These are phyloP conservation scores for Drosophila lacicola DNA, from an alignment of 2,888 invertebrate genomes.

Conservation along the genomic window DNA sequence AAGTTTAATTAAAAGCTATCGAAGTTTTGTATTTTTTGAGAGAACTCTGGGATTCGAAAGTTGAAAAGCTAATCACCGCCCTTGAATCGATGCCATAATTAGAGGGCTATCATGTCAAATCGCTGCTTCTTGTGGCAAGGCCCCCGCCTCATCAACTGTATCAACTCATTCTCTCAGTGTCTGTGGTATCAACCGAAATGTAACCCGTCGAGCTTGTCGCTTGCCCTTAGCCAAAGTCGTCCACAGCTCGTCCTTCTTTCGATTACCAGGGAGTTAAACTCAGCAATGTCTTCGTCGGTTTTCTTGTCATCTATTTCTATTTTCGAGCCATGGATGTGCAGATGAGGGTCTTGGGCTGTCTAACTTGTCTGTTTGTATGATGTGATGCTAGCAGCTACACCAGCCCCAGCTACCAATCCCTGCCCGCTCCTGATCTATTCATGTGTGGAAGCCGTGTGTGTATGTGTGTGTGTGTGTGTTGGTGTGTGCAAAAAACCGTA, in stretches of 20 bases:
- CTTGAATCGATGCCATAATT: conserved; percentile 4
- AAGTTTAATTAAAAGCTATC: background rate
- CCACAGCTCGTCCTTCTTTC: conserved; percentile 17
- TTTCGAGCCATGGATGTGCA: conserved; percentile 76
- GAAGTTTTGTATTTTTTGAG: background rate
- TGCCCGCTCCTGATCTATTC: conserved; percentile 45
- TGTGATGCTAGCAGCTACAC: conserved; percentile 54
- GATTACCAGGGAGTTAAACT: conserved; percentile 32
- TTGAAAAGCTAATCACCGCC: conserved; percentile 1
- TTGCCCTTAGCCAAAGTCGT: conserved; percentile 78
- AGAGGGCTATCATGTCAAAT: conserved; percentile 17
- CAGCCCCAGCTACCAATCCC: conserved; percentile 1
- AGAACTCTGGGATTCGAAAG: background rate
- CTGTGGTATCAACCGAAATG: conserved; percentile 39
- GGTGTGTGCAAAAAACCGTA: conserved; percentile 76
- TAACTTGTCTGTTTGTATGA: conserved; percentile 80
- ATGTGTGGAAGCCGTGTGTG: conserved; percentile 67
- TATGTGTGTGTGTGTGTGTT: conserved; percentile 39
- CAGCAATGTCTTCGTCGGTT: conserved; percentile 72
- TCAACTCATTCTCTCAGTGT: conserved; percentile 46
- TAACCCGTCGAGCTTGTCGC: conserved; percentile 71
- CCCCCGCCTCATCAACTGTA: background rate
- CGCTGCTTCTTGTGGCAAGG: background rate
- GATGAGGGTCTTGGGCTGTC: conserved; percentile 80
- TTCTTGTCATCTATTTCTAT: conserved; percentile 80